Percentiles rank a stretch among this genome's conserved stretches.
phyloP scores from a whole-genome alignment of 2,888 invertebrate genomes.

The Patella caerulea region DNA sequence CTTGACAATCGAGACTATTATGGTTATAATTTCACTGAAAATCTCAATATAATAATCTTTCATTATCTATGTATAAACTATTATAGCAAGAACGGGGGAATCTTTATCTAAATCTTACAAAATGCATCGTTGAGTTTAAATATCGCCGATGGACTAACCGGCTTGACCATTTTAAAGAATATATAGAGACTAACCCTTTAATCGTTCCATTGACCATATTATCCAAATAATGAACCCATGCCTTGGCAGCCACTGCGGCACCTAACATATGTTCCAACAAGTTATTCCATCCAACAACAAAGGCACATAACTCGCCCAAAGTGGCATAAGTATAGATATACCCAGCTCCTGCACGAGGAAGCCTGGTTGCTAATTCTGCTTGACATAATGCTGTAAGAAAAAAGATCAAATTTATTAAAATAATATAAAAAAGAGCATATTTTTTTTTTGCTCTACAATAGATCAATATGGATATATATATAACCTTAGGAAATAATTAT shows the following conservation, averaged over 20 bases:
- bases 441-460: background rate
- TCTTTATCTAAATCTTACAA: no score
- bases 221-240: conserved; percentile 67
- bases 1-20: no score
- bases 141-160: no score
- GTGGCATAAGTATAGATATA: conserved; percentile 67
- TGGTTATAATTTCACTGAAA: no score
- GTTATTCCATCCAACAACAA: conserved; percentile 67
- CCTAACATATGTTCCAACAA: conserved; percentile 63
- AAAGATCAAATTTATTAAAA: background rate
- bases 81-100: no score
- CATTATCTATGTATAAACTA: no score
- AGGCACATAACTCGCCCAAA: conserved; percentile 66
- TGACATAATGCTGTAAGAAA: conserved; percentile 62
- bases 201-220: conserved; percentile 63
- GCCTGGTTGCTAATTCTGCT: conserved; percentile 62
- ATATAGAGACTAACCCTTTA: conserved; percentile 42
- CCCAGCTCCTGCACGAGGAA: conserved; percentile 64
- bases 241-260: conserved; percentile 64
- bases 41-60: no score
- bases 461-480: no score
- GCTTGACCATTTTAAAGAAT: no score
- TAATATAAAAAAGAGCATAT: no score
- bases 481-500: no score
- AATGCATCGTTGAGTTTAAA: no score